A percentile compares a stretch with the other conserved stretches of the same genome.
phyloP scores from a whole-genome alignment of 2,797 vertebrate genomes.

The Xerus rutilus region DNA sequence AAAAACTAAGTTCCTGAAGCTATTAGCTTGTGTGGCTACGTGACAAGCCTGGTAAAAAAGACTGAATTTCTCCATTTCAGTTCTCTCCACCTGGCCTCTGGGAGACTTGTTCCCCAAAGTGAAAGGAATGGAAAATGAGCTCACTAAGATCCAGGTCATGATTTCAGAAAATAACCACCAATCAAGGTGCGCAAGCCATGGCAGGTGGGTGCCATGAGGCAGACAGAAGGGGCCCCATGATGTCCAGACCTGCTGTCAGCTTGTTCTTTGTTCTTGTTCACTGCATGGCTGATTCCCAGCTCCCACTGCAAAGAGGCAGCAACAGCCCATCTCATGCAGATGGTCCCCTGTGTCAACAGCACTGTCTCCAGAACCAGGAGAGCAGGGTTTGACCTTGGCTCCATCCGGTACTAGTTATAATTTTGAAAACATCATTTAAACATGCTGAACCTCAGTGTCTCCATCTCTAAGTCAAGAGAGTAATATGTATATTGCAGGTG shows the following conservation, averaged over 20 bases:
- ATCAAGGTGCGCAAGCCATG: not conserved
- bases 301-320: not conserved
- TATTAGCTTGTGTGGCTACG: not conserved
- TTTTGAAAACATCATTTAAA: not conserved
- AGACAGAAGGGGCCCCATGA: fast-evolving
- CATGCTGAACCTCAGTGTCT: not conserved
- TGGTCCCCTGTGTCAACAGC: not conserved
- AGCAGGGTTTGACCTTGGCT: not conserved
- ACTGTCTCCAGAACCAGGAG: not conserved
- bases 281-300: fast-evolving
- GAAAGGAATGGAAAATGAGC: not conserved
- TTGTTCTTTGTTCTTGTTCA: not conserved
- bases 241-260: no score
- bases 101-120: not conserved
- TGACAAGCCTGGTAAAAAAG: not conserved
- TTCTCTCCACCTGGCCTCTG: not conserved
- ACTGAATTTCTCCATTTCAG: not conserved
- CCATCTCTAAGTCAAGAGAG: not conserved
- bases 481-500: no score
- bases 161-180: not conserved
- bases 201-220: not conserved
- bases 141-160: not conserved
- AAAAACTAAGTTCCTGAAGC: not conserved
- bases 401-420: fast-evolving
- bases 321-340: not conserved